These are phyloP conservation scores for Electrophaes corylata DNA, from an alignment of 2,888 invertebrate species.

Conservation along the genomic window DNA sequence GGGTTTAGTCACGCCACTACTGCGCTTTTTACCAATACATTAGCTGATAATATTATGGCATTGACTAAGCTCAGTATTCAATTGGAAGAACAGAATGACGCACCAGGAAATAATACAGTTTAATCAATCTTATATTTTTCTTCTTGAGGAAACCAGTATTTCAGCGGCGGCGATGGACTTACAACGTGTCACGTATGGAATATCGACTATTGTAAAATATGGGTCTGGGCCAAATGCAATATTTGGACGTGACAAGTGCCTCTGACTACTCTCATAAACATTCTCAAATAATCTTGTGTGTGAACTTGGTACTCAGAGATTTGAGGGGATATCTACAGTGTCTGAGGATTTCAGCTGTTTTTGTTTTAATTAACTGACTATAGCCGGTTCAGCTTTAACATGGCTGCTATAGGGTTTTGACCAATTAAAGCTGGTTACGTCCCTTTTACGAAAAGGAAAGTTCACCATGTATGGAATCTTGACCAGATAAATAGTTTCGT, in stretches of 20 bases:
- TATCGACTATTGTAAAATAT: no score
- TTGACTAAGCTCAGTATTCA: conserved; percentile 17
- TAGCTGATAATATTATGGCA: conserved; percentile 35
- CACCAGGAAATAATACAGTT: conserved; percentile 7
- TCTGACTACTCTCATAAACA: no score
- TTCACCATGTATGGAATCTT: conserved; percentile 54
- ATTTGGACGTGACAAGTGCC: no score
- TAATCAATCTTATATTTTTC: not conserved
- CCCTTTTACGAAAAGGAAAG: conserved; percentile 46
- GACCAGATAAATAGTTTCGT: conserved; percentile 27
- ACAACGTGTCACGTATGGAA: no score
- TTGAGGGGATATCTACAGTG: no score
- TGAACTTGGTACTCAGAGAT: no score
- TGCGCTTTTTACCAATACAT: conserved; percentile 41
- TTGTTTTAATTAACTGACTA: not conserved
- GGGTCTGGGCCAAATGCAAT: no score
- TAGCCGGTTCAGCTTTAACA: not conserved
- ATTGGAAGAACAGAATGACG: conserved; percentile 9
- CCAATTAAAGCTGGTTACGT: conserved; percentile 9
- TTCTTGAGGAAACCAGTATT: no score
- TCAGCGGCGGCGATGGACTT: no score
- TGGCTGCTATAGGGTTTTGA: not conserved
- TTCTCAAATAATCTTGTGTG: no score
- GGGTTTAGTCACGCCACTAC: conserved; percentile 71
- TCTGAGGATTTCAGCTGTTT: no score